phyloP scores from a whole-genome alignment of 2,888 invertebrate species.

The Hydropsyche betteni region DNA sequence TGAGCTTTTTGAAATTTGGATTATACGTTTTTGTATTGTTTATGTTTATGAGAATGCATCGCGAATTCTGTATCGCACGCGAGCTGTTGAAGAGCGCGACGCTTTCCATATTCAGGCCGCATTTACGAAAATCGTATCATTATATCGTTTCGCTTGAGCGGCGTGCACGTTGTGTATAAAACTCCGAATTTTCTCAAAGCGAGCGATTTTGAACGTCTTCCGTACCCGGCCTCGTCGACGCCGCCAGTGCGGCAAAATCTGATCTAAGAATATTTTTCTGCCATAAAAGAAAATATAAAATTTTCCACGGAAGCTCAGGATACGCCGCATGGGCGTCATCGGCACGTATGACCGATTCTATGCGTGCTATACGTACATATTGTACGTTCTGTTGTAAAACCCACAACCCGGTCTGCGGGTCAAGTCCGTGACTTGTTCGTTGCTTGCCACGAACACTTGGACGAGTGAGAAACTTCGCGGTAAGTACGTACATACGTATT shows the following conservation, averaged over 20 bases:
- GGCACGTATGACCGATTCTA: slow-evolving; percentile 3
- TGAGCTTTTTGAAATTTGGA: slow-evolving; percentile 54
- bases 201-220: not conserved
- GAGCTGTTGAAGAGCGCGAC: not conserved
- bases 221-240: not conserved
- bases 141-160: slow-evolving; percentile 7
- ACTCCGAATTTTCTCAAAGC: not conserved
- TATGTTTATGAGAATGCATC: not conserved
- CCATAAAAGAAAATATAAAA: not conserved
- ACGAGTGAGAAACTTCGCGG: too few species aligned
- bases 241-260: not conserved
- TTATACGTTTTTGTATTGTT: not conserved
- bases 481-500: too few species aligned
- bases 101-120: not conserved
- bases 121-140: slow-evolving; percentile 7
- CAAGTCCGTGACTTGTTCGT: too few species aligned
- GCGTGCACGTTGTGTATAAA: not conserved
- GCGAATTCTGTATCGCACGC: not conserved
- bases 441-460: too few species aligned
- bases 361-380: not conserved
- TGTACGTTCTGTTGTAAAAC: not conserved
- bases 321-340: slow-evolving; percentile 9
- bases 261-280: not conserved
- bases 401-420: too few species aligned
- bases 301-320: not conserved